Percentiles rank a stretch among this genome's conserved stretches.
Conservation (phyloP, 2,888 invertebrate genomes). For the Baronia brevicornis region DNA sequence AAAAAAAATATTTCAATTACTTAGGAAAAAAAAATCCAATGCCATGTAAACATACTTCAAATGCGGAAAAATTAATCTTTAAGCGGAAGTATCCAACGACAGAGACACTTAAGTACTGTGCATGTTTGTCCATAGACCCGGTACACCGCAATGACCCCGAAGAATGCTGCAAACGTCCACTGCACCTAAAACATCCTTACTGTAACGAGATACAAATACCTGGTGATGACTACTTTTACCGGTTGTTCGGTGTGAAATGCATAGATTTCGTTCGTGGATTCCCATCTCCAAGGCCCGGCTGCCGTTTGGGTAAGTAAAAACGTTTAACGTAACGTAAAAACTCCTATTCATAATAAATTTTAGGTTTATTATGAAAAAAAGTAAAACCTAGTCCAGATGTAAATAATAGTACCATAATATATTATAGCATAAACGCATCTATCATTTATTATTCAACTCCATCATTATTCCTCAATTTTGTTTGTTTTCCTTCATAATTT, state of each 20-base stretch:
- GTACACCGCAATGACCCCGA: constrained; percentile 92
- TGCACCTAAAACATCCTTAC: constrained; percentile 90
- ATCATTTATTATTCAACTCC: constrained; percentile 1
- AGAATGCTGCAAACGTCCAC: constrained; percentile 89
- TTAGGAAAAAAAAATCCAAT: not conserved
- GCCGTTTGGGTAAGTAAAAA: constrained; percentile 81
- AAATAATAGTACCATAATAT: too few species aligned
- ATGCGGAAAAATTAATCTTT: not conserved
- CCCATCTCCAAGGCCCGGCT: constrained; percentile 90
- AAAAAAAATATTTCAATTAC: not conserved
- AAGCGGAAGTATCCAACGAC: too few species aligned
- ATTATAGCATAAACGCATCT: too few species aligned
- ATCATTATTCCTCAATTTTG: not conserved
- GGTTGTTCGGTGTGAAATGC: constrained; percentile 88
- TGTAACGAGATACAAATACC: constrained; percentile 93
- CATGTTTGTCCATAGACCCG: constrained; percentile 79
- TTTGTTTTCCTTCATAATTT: too few species aligned
- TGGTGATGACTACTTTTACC: constrained; percentile 93
- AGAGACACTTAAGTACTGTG: not conserved
- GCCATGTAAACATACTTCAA: not conserved
- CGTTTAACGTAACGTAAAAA: not conserved
- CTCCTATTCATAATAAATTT: too few species aligned
- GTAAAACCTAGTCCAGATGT: too few species aligned
- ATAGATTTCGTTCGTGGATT: constrained; percentile 93
- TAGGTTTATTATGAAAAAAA: too few species aligned